Evolutionary conservation across 2,888 invertebrate genomes (phyloP), one percentile per base, ranked within the genome.

Genomic region (Phaonia tiefii): DNA sequence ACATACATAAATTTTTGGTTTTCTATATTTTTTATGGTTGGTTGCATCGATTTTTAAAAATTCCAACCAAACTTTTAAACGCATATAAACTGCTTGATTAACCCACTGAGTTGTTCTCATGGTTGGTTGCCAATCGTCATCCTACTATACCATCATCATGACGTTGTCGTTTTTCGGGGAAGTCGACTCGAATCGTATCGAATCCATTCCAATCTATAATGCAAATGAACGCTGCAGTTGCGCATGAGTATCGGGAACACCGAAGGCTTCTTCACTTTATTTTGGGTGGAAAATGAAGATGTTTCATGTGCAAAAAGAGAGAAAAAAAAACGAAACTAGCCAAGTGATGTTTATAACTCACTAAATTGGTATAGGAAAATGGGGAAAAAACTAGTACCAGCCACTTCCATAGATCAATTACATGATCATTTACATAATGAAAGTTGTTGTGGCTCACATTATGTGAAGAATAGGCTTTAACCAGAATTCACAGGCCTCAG

Each of bases 11-110:
- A 44, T 56, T 79, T 79, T 77, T 60, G 60, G 60, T n/a, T n/a
- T n/a, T n/a, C 10, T 39, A 60, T 42, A 63, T 42, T 49, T 56
- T 65, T 17, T 75, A 5, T 26, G 25, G 13, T 15, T 69, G 37
- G 42, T n/a, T 1, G 5, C 26, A 8, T 42, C 17, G 26, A 8
- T 31, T 31, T 31, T n/a, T 44, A 10, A 17, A 71, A 71, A 58
- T 42, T 56, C 26, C 46, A 63, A 17, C 42, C 22, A 54, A 63
- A 73, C 42, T 81, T 72, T 75, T 78, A 75, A 81, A 81, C 81
- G 81, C 81, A 81, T 81, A 81, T 75, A 81, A 81, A 81, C 81
- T 63, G 51, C 81, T 72, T 78, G 78, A 81, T 81, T 81, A 81
- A 81, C 81, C 81, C 81, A 81, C 78, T 75, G 75, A 78, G 81